Evolutionary conservation across 2,797 vertebrate species (phyloP).

Genomic region (Tangara arthus): DNA sequence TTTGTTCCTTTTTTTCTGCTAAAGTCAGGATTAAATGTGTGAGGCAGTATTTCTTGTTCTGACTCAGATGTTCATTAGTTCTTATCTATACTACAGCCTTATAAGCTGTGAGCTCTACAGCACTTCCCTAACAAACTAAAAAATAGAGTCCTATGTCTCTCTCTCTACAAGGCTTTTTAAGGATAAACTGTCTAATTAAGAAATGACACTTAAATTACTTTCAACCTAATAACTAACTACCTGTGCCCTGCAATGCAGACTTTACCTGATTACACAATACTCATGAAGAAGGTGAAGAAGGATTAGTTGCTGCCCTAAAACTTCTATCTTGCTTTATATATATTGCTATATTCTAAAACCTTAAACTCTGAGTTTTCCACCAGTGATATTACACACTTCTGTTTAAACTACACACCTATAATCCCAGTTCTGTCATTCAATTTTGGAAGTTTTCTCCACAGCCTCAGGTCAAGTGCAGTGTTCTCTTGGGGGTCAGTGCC

Average conservation of each 20-base stretch:
- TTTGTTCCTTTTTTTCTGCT: neutral
- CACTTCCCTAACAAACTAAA: neutral
- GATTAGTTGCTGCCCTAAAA: neutral
- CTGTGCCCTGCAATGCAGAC: neutral
- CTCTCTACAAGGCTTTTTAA: neutral
- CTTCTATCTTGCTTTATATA: neutral
- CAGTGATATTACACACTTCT: neutral
- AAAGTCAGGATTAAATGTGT: neutral
- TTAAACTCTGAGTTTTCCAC: neutral
- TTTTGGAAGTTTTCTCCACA: neutral
- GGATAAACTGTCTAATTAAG: neutral
- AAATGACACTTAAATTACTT: neutral
- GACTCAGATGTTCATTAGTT: neutral
- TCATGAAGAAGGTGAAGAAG: neutral
- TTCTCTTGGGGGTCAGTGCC: neutral
- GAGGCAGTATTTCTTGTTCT: neutral
- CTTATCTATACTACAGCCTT: neutral
- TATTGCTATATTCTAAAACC: neutral
- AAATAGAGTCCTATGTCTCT: neutral
- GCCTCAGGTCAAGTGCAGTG: neutral
- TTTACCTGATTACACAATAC: neutral
- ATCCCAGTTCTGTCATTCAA: neutral
- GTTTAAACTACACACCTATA: neutral
- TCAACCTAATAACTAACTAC: neutral
- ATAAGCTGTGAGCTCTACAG: neutral